These are phyloP conservation scores for Corvus hawaiiensis DNA, from an alignment of 2,113 vertebrate species.

Conservation along the genomic window DNA sequence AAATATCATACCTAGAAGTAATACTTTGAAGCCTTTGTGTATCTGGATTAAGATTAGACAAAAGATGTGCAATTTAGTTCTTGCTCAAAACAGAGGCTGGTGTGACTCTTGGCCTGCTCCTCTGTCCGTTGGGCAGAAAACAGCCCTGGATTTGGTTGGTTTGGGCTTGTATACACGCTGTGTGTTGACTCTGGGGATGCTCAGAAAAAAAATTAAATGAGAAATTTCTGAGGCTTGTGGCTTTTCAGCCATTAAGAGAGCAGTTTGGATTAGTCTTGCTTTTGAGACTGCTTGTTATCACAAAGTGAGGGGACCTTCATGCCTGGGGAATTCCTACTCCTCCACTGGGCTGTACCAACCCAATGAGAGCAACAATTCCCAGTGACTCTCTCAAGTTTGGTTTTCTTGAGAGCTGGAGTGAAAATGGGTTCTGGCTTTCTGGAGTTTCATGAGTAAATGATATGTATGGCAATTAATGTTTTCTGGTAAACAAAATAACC, in stretches of 20 bases:
- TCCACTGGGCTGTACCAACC: accelerated
- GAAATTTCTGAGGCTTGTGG: background rate
- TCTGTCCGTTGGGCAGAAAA: background rate
- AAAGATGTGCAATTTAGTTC: background rate
- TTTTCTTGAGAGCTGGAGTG: background rate
- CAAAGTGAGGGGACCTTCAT: background rate
- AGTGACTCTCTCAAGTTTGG: background rate
- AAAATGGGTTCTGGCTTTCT: background rate
- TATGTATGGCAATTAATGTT: background rate
- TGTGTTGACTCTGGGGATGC: background rate
- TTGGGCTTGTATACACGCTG: background rate
- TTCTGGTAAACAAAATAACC: background rate
- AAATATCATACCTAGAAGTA: background rate
- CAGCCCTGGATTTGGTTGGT: background rate
- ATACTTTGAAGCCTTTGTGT: background rate
- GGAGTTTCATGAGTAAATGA: background rate
- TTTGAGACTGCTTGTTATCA: background rate
- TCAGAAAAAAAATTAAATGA: background rate
- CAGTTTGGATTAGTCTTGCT: background rate
- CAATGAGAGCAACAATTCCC: background rate
- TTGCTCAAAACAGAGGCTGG: background rate
- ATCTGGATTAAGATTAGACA: background rate
- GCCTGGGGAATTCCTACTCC: background rate
- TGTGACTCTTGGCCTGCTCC: background rate
- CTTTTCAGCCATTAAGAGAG: background rate